Evolutionary conservation across 2,797 vertebrate species (phyloP), one percentile per base, ranked within the genome.

Genomic region (Balearica regulorum): DNA sequence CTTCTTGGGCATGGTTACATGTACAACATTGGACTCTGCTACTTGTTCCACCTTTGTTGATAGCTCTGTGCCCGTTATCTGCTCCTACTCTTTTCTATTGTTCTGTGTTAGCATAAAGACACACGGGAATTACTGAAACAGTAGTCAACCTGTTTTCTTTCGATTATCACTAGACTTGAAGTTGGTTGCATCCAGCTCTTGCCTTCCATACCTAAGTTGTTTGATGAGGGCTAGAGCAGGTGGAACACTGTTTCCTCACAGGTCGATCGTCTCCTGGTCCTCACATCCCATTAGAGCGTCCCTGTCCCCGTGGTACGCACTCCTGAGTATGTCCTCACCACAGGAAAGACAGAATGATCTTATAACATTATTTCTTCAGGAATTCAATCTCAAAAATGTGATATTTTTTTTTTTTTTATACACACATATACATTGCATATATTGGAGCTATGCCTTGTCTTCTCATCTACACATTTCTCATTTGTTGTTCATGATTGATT

Each of bases 291-390:
- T 61, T 61, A 69, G 29, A 49, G 19, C 48, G 41, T 57, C 28
- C 35, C 19, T 10, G 11, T 4, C 46, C 18, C 29, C 3, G 1
- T 20, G 54, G 9, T 68, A 13, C 1, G 3, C n/a, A 5, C 15
- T 79, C 24, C 18, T 3, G 5, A n/a, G 13, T 41, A 25, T 46
- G 28, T 71, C 41, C 14, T 41, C 16, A 49, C 31, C 1, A 3
- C 28, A 54, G 46, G 3, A 82, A 71, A 72, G 44, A 25, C 16
- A 22, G 19, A 68, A 85, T 57, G 37, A 68, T 62, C 77, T 85
- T 81, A 25, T 44, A 84, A 35, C 43, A 25, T 43, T 8, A 58
- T 76, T 86, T 92, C 46, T 65, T 72, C 39, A 53, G 51, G 26
- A 26, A 53, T 53, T 28, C 14, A 28, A 16, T 60, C 21, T 60